Conservation (phyloP, 2,797 vertebrate species). For the Lepus townsendii region DNA sequence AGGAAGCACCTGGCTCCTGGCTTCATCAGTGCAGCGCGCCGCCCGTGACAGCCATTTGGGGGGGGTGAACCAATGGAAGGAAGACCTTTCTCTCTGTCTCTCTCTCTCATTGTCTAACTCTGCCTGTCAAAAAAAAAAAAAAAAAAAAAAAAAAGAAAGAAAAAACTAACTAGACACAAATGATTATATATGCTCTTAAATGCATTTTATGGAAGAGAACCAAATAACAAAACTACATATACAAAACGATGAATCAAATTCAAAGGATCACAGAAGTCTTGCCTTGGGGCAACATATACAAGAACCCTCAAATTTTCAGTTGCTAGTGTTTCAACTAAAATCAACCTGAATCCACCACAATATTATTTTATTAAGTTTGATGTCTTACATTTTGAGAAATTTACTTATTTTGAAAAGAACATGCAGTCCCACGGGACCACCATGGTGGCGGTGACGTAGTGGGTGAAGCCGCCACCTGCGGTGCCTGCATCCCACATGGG, state of each 20-base stretch:
- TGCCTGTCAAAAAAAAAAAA: too few relatives aligned
- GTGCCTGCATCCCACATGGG: too few relatives aligned
- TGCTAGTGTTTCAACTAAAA: constrained; percentile 30
- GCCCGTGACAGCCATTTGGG: too few relatives aligned
- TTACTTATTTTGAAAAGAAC: constrained; percentile 51
- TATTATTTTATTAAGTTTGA: constrained; percentile 7
- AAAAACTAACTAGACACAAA: not conserved
- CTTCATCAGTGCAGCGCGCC: too few relatives aligned
- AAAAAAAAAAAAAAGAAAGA: too few relatives aligned
- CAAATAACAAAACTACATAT: constrained; percentile 3
- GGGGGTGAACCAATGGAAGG: too few relatives aligned
- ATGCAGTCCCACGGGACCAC: too few relatives aligned
- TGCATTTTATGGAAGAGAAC: not conserved
- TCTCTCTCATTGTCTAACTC: too few relatives aligned
- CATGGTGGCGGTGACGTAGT: too few relatives aligned
- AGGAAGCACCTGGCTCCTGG: too few relatives aligned
- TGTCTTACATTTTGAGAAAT: constrained; percentile 37
- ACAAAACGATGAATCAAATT: not conserved
- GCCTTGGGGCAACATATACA: not conserved
- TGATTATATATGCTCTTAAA: not conserved
- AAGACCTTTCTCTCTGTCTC: too few relatives aligned
- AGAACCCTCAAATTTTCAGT: not conserved
- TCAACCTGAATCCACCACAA: not conserved
- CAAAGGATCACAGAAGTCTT: not conserved
- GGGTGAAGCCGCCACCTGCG: too few relatives aligned